A percentile compares a stretch with the other conserved stretches of the same genome.
Evolutionary conservation across 2,797 vertebrate species (phyloP).

Genomic region (Coregonus ussuriensis): DNA sequence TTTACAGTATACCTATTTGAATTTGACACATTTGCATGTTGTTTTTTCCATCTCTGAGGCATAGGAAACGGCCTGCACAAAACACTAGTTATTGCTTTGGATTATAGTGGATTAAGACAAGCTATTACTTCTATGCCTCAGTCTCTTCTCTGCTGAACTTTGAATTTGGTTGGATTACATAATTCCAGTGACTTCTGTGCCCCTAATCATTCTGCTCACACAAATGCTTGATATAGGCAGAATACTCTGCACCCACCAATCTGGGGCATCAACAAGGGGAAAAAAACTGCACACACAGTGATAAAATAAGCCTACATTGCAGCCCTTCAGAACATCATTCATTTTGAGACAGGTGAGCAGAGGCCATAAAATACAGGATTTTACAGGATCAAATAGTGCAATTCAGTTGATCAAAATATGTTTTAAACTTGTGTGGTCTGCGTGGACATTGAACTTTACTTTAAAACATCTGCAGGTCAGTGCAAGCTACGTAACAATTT

Average conservation of each 20-base stretch:
- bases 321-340: not conserved
- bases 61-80: not conserved
- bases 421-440: slow-evolving; percentile 15
- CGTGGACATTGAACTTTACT: slow-evolving; percentile 9
- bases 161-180: slow-evolving; percentile 4
- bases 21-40: slow-evolving; percentile 25
- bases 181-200: not conserved
- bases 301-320: not conserved
- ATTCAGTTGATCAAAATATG: slow-evolving; percentile 23
- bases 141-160: not conserved
- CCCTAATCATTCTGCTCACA: not conserved
- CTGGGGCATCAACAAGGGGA: not conserved
- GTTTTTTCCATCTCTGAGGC: slow-evolving; percentile 23
- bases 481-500: slow-evolving; percentile 44
- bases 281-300: not conserved
- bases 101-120: slow-evolving; percentile 36
- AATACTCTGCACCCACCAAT: not conserved
- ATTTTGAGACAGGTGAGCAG: not conserved
- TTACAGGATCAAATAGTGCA: slow-evolving; percentile 20
- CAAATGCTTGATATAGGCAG: not conserved
- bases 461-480: slow-evolving; percentile 24
- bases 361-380: not conserved
- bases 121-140: slow-evolving; percentile 15
- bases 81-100: slow-evolving; percentile 37
- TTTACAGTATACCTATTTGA: slow-evolving; percentile 26